Conservation (phyloP, 2,888 invertebrate genomes). For the Hemithea aestivaria region DNA sequence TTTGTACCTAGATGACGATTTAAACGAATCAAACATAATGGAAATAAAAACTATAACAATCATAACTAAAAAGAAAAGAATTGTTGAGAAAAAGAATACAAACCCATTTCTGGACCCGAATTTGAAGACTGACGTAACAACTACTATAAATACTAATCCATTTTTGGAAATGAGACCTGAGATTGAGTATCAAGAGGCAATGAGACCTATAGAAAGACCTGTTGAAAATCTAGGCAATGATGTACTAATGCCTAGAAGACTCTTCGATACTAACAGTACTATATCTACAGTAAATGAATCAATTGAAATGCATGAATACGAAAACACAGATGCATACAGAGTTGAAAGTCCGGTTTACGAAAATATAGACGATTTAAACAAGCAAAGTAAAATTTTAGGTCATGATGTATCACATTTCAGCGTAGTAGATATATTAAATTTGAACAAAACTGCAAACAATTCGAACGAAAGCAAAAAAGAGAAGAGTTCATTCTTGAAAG, state of each 20-base stretch:
- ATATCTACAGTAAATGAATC: conserved; percentile 66
- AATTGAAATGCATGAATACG: conserved; percentile 53
- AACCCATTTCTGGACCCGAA: conserved; percentile 69
- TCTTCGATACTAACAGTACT: conserved; percentile 70
- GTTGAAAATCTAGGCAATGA: conserved; percentile 26
- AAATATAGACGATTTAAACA: conserved; percentile 60
- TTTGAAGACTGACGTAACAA: conserved; percentile 33
- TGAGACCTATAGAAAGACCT: conserved; percentile 30
- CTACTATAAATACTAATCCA: conserved; percentile 48
- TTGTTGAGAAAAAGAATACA: conserved; percentile 51
- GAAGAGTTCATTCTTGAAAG: conserved; percentile 59
- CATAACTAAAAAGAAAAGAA: conserved; percentile 62
- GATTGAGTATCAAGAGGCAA: conserved; percentile 52
- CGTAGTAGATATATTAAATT: conserved; percentile 63
- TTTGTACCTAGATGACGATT: conserved; percentile 66
- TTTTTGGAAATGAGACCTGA: conserved; percentile 52
- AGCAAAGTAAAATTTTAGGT: conserved; percentile 72
- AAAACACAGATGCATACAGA: conserved; percentile 60
- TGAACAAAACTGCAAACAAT: conserved; percentile 52
- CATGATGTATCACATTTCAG: conserved; percentile 68
- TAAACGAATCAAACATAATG: conserved; percentile 77
- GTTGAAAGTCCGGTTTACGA: conserved; percentile 66
- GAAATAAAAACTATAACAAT: conserved; percentile 75
- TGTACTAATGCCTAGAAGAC: conserved; percentile 52
- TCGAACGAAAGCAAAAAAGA: conserved; percentile 61